phyloP scores from a whole-genome alignment of 2,888 invertebrate genomes.

The Heliconius cydno region DNA sequence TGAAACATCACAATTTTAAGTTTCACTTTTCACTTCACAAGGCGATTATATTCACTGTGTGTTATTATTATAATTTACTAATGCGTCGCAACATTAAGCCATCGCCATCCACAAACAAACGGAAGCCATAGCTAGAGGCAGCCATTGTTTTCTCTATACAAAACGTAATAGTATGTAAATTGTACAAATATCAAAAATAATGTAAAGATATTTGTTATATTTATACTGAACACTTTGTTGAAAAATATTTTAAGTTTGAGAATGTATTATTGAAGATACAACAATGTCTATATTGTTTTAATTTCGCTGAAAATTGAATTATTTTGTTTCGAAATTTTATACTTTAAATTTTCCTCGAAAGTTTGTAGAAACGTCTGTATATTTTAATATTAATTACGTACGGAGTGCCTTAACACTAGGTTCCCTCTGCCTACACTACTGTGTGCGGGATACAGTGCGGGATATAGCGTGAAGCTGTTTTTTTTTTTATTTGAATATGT shows the following conservation, averaged over 20 bases:
- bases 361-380: no score
- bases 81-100: constrained; percentile 60
- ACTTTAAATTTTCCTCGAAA: no score
- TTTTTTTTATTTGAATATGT: no score
- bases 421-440: no score
- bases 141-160: constrained; percentile 29
- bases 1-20: constrained; percentile 52
- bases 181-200: constrained; percentile 23
- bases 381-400: no score
- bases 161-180: constrained; percentile 42
- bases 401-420: no score
- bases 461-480: no score
- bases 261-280: background rate
- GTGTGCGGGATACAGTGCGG: no score
- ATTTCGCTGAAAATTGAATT: background rate
- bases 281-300: background rate
- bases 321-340: no score
- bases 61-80: constrained; percentile 62
- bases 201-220: background rate
- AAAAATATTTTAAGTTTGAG: no score
- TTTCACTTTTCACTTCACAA: constrained; percentile 70
- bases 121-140: constrained; percentile 34
- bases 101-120: constrained; percentile 35
- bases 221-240: background rate
- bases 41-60: constrained; percentile 50